Evolutionary conservation across 1,140 invertebrate genomes (phyloP).

Genomic region (Hestina assimilis): DNA sequence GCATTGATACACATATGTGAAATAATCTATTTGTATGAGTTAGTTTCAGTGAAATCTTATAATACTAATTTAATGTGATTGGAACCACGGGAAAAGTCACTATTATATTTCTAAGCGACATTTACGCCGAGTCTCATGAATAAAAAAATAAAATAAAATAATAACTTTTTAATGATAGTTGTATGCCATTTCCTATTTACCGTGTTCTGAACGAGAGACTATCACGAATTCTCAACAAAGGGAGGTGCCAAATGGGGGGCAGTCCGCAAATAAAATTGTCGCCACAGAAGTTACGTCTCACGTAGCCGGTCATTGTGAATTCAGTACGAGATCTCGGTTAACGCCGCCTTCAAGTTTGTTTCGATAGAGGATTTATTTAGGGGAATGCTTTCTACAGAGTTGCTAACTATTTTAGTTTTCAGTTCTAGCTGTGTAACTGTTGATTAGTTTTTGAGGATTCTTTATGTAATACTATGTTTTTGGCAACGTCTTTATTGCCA

Average conservation of each 20-base stretch:
- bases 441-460: too few relatives aligned
- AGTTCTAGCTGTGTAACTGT: neutral
- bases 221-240: conserved; percentile 47
- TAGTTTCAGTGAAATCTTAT: too few relatives aligned
- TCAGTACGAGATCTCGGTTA: conserved; percentile 41
- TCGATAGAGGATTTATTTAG: conserved; percentile 52
- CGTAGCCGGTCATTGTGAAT: conserved; percentile 54
- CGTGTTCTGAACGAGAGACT: conserved; percentile 22
- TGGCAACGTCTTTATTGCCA: too few relatives aligned
- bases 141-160: too few relatives aligned
- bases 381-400: conserved; percentile 4
- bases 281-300: conserved; percentile 46
- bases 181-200: neutral
- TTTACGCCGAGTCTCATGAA: too few relatives aligned
- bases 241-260: conserved; percentile 47
- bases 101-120: too few relatives aligned
- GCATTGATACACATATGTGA: too few relatives aligned
- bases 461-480: too few relatives aligned
- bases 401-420: conserved; percentile 21
- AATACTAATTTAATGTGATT: too few relatives aligned
- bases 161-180: too few relatives aligned
- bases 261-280: conserved; percentile 62
- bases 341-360: conserved; percentile 50
- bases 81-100: too few relatives aligned
- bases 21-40: too few relatives aligned